Evolutionary conservation across 1,140 invertebrate species (phyloP).

Genomic region (Stegodyphus dumicola): DNA sequence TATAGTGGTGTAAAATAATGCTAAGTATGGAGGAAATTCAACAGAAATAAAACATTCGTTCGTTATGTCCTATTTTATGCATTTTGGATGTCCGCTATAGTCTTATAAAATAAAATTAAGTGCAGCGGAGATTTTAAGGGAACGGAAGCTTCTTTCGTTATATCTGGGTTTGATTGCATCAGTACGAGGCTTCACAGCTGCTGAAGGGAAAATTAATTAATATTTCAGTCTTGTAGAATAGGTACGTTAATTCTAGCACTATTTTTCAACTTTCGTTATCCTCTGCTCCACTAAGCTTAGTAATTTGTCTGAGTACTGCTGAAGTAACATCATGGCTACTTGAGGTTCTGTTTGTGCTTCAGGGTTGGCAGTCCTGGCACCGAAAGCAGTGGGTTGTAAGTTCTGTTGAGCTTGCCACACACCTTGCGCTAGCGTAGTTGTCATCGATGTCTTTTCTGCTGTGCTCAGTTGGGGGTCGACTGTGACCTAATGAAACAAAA

Average conservation of each 20-base stretch:
- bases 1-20: too few relatives aligned
- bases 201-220: too few relatives aligned
- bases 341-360: slow-evolving; percentile 67
- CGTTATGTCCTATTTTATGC: too few relatives aligned
- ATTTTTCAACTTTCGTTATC: slow-evolving; percentile 27
- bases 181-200: too few relatives aligned
- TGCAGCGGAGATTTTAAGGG: too few relatives aligned
- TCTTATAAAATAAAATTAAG: too few relatives aligned
- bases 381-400: slow-evolving; percentile 55
- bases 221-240: not conserved
- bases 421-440: slow-evolving; percentile 59
- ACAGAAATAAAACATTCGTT: too few relatives aligned
- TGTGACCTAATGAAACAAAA: slow-evolving; percentile 58
- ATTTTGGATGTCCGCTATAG: too few relatives aligned
- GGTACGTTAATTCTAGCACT: not conserved
- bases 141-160: too few relatives aligned
- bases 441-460: slow-evolving; percentile 62
- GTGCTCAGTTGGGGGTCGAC: slow-evolving; percentile 62
- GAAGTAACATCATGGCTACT: slow-evolving; percentile 71
- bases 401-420: slow-evolving; percentile 63
- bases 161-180: too few relatives aligned
- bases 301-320: slow-evolving; percentile 76
- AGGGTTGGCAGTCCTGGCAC: slow-evolving; percentile 13
- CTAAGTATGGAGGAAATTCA: too few relatives aligned
- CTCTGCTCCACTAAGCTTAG: slow-evolving; percentile 74